Percentiles rank a stretch among this genome's conserved stretches.
These are phyloP conservation scores for Hirudinaria manillensis DNA, from an alignment of 2,888 invertebrate species.

Conservation along the genomic window DNA sequence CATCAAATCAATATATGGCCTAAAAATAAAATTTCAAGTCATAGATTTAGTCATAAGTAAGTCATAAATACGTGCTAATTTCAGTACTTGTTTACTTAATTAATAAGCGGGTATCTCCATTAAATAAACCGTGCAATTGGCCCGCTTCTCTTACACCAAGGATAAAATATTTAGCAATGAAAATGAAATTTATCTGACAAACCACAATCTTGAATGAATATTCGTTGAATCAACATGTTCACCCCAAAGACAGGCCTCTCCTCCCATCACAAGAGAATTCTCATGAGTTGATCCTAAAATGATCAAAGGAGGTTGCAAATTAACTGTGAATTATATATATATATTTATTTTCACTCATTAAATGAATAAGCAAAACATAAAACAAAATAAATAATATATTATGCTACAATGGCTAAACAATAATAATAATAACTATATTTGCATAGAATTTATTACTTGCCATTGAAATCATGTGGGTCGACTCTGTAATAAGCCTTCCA, in stretches of 20 bases:
- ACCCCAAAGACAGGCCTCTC: slow-evolving; percentile 86
- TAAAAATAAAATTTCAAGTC: too few relatives aligned
- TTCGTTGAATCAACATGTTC: slow-evolving; percentile 58
- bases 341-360: too few relatives aligned
- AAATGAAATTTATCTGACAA: too few relatives aligned
- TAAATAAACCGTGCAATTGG: too few relatives aligned
- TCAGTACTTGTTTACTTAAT: too few relatives aligned
- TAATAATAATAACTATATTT: background rate
- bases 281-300: slow-evolving; percentile 54
- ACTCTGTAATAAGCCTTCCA: slow-evolving; percentile 53
- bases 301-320: background rate
- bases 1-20: too few relatives aligned
- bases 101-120: too few relatives aligned
- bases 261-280: slow-evolving; percentile 70
- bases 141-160: too few relatives aligned
- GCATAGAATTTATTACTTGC: background rate
- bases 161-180: too few relatives aligned
- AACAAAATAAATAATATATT: background rate
- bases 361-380: background rate
- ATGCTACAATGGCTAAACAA: background rate
- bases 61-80: too few relatives aligned
- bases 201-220: slow-evolving; percentile 64
- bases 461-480: slow-evolving; percentile 53
- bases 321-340: too few relatives aligned
- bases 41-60: too few relatives aligned